These are phyloP conservation scores for Galeruca laticollis DNA, from an alignment of 2,888 invertebrate genomes.

Conservation along the genomic window DNA sequence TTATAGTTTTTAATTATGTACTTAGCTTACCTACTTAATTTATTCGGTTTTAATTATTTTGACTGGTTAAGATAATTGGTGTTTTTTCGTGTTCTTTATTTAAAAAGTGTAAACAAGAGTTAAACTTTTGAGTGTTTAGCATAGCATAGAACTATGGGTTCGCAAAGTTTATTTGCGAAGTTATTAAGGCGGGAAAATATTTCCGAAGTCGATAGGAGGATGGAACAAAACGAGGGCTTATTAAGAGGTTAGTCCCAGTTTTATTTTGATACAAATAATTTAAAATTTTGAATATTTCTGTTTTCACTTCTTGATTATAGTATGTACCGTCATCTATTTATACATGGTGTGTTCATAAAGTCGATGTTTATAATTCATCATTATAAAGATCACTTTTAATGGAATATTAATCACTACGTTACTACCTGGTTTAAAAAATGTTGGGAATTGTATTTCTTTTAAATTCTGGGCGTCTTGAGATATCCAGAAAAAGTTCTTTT, in stretches of 20 bases:
- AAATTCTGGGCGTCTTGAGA: too few relatives aligned
- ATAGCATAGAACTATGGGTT: constrained; percentile 40
- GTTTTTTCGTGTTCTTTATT: constrained; percentile 20
- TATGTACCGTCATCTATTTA: too few relatives aligned
- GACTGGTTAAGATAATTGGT: constrained; percentile 7
- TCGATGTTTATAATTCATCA: too few relatives aligned
- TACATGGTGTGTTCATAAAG: too few relatives aligned
- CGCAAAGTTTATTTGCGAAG: constrained; percentile 40
- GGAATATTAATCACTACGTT: too few relatives aligned
- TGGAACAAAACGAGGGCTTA: constrained; percentile 55
- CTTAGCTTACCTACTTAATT: background rate
- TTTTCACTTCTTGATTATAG: too few relatives aligned
- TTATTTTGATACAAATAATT: background rate
- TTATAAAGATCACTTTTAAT: too few relatives aligned
- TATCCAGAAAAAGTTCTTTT: too few relatives aligned
- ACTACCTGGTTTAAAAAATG: too few relatives aligned
- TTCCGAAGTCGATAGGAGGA: constrained; percentile 32
- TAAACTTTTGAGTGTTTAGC: constrained; percentile 16
- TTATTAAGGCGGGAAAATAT: constrained; percentile 28
- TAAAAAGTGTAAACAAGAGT: constrained; percentile 6
- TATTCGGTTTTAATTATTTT: constrained; percentile 5
- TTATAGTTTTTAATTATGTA: background rate
- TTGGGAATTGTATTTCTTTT: too few relatives aligned
- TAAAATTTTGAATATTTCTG: too few relatives aligned
- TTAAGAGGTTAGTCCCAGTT: constrained; percentile 57